phyloP scores from a whole-genome alignment of 2,797 vertebrate species.

The Malacoraja senta region DNA sequence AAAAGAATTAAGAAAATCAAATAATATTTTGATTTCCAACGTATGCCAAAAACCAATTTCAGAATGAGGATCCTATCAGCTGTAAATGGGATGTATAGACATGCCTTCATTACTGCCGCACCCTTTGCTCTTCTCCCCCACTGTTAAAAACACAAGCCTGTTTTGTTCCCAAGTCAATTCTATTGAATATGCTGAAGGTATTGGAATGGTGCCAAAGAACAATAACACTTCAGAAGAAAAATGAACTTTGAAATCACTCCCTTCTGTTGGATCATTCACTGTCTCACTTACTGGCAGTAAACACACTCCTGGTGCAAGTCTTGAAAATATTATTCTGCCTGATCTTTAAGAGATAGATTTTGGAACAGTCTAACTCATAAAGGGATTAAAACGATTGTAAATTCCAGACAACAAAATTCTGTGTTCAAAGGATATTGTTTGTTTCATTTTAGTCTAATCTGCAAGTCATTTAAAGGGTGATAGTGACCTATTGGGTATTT shows the following conservation, averaged over 20 bases:
- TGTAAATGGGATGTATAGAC: not conserved
- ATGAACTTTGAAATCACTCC: not conserved
- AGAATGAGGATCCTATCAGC: not conserved
- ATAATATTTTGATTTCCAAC: no score
- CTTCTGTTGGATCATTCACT: not conserved
- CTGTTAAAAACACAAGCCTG: not conserved
- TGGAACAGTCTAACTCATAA: not conserved
- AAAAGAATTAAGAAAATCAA: not conserved
- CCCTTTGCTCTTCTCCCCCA: not conserved
- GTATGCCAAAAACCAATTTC: not conserved
- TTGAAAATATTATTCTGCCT: slow-evolving; percentile 16
- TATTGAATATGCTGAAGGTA: not conserved
- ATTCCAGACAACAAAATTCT: not conserved
- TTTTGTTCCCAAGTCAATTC: not conserved
- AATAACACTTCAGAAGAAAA: not conserved
- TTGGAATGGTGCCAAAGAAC: not conserved
- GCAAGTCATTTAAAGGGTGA: slow-evolving; percentile 28
- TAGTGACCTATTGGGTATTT: not conserved
- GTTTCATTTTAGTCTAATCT: not conserved
- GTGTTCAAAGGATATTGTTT: not conserved
- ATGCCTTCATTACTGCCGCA: no score
- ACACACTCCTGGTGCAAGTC: not conserved
- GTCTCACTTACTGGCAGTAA: not conserved
- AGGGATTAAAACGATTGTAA: not conserved
- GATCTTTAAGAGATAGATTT: slow-evolving; percentile 3